phyloP scores from a whole-genome alignment of 2,888 invertebrate genomes.

The Trachelus troglodyta region DNA sequence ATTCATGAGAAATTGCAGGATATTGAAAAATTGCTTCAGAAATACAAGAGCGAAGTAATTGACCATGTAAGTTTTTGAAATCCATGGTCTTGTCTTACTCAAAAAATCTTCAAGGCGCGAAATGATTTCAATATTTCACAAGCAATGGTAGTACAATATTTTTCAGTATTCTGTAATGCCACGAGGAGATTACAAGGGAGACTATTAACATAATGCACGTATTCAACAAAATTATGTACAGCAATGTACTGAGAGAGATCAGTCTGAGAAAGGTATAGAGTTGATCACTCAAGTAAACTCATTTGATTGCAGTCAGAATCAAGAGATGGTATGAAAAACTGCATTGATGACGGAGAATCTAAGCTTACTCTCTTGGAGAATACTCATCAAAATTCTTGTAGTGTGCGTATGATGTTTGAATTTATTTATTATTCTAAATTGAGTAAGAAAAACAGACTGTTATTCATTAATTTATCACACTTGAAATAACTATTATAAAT shows the following conservation, averaged over 20 bases:
- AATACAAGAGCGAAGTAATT: constrained; percentile 36
- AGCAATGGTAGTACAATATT: constrained; percentile 28
- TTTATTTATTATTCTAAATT: background rate
- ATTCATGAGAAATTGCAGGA: constrained; percentile 39
- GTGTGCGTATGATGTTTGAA: constrained; percentile 17
- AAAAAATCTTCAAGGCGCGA: constrained; percentile 16
- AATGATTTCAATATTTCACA: constrained; percentile 7
- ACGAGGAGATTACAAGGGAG: constrained; percentile 34
- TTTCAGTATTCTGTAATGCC: constrained; percentile 39
- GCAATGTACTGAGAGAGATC: background rate
- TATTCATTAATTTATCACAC: background rate
- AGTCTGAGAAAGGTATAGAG: background rate
- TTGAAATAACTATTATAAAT: background rate
- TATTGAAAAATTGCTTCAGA: constrained; percentile 36
- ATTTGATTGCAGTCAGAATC: constrained; percentile 22
- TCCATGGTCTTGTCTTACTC: background rate
- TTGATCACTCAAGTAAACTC: constrained; percentile 18
- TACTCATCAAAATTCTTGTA: constrained; percentile 26
- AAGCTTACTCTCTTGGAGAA: constrained; percentile 28
- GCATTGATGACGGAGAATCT: constrained; percentile 25
- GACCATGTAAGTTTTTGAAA: constrained; percentile 35
- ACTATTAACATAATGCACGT: constrained; percentile 10
- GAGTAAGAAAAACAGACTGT: background rate
- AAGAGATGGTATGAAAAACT: constrained; percentile 21
- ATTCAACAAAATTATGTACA: background rate